A percentile compares a stretch with the other conserved stretches of the same genome.
phyloP scores from a whole-genome alignment of 2,888 invertebrate species.

The Coenonympha glycerion region DNA sequence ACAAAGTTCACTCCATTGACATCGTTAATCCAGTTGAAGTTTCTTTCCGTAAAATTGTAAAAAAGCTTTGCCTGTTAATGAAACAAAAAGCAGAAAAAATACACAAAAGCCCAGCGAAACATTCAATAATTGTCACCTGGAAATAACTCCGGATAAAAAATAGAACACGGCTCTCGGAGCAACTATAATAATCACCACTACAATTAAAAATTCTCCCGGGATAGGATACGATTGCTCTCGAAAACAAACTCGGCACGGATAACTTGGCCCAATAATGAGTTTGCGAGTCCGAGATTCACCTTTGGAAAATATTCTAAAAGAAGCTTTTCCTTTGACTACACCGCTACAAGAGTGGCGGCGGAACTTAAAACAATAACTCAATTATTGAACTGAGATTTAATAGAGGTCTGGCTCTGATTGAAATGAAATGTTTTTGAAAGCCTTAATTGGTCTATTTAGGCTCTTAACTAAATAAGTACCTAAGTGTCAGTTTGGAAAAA shows the following conservation, averaged over 20 bases:
- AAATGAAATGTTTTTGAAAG: neutral
- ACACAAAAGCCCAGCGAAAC: neutral
- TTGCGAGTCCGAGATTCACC: conserved; percentile 35
- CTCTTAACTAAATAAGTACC: too few relatives aligned
- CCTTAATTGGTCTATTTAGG: too few relatives aligned
- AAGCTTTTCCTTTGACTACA: conserved; percentile 4
- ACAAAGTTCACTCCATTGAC: too few relatives aligned
- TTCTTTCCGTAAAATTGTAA: too few relatives aligned
- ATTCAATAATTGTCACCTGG: conserved; percentile 6
- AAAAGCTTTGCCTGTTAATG: too few relatives aligned
- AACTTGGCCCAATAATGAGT: conserved; percentile 31
- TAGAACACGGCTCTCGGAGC: conserved; percentile 16
- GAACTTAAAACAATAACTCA: conserved; percentile 1
- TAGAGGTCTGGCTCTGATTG: neutral
- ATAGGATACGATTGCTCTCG: conserved; percentile 28
- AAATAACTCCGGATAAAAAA: conserved; percentile 10
- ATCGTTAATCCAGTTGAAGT: too few relatives aligned
- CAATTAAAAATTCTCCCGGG: conserved; percentile 31
- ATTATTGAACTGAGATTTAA: neutral
- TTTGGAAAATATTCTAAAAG: conserved; percentile 34
- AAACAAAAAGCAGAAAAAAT: neutral
- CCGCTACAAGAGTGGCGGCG: neutral
- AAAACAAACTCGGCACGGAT: conserved; percentile 30
- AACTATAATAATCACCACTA: conserved; percentile 32
- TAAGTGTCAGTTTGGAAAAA: too few relatives aligned